These are phyloP conservation scores for Sciaenops ocellatus DNA, from an alignment of 2,797 vertebrate genomes.

Conservation along the genomic window DNA sequence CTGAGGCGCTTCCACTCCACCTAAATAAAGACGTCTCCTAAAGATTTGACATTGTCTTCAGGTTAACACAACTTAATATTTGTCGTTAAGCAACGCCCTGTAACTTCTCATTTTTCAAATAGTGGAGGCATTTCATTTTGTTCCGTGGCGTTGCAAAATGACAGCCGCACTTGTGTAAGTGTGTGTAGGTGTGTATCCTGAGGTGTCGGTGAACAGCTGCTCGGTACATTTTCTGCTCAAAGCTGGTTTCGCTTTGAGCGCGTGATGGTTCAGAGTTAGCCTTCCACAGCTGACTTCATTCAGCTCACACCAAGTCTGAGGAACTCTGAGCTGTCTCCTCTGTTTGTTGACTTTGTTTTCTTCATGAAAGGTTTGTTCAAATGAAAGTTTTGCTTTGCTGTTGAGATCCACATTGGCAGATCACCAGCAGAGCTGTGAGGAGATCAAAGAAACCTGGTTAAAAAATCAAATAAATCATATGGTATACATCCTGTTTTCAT, in stretches of 20 bases:
- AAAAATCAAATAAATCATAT: background rate
- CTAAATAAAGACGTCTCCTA: too few species aligned
- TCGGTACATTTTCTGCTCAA: background rate
- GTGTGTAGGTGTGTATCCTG: conserved; percentile 7
- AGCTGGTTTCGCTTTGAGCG: conserved; percentile 9
- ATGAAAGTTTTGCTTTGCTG: background rate
- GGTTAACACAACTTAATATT: background rate
- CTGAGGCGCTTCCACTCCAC: background rate
- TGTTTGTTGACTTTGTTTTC: background rate
- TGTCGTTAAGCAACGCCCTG: background rate
- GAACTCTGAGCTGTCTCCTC: background rate
- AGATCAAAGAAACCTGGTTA: background rate
- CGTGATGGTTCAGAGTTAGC: background rate
- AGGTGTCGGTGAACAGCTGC: conserved; percentile 29
- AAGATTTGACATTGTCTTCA: background rate
- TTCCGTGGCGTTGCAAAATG: conserved; percentile 18
- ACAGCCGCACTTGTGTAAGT: background rate
- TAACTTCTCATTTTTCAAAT: background rate
- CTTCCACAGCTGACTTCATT: background rate
- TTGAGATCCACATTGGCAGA: background rate
- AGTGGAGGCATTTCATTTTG: background rate
- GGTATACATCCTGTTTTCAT: background rate
- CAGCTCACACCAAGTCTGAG: background rate
- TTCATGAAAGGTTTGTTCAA: background rate
- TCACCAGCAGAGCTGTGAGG: conserved; percentile 11